Conservation (phyloP, 1,140 invertebrate species). For the Orius insidiosus region DNA sequence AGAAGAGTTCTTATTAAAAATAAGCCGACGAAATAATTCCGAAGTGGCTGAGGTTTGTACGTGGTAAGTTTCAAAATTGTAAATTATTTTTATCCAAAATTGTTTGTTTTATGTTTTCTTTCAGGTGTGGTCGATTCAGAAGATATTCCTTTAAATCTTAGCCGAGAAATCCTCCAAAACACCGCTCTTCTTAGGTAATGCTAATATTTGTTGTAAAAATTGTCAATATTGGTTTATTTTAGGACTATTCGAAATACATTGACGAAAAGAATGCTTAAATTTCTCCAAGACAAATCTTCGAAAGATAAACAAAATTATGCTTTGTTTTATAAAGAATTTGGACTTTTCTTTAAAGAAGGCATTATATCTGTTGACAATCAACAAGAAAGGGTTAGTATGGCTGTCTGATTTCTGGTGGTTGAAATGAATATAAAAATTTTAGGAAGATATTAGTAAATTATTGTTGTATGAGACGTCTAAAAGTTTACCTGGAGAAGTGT, state of each 20-base stretch:
- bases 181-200: slow-evolving; percentile 74
- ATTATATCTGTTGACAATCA: slow-evolving; percentile 69
- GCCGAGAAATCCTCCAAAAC: slow-evolving; percentile 87
- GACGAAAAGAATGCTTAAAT: slow-evolving; percentile 68
- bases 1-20: slow-evolving; percentile 78
- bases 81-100: not conserved
- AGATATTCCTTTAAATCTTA: slow-evolving; percentile 94
- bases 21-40: slow-evolving; percentile 81
- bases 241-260: no score
- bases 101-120: slow-evolving; percentile 15
- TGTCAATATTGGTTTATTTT: no score
- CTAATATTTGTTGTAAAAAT: no score
- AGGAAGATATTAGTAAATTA: slow-evolving; percentile 84
- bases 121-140: slow-evolving; percentile 89
- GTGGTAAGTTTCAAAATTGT: no score
- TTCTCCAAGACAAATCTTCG: slow-evolving; percentile 65
- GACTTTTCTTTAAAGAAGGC: slow-evolving; percentile 87
- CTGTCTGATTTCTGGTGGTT: no score
- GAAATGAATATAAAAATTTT: slow-evolving; percentile 21
- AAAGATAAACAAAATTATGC: slow-evolving; percentile 71
- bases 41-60: slow-evolving; percentile 86
- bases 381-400: slow-evolving; percentile 50
- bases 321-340: slow-evolving; percentile 82
- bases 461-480: slow-evolving; percentile 84
- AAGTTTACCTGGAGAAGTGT: slow-evolving; percentile 46